Evolutionary conservation across 2,888 invertebrate species (phyloP).

Genomic region (Archips xylosteana): DNA sequence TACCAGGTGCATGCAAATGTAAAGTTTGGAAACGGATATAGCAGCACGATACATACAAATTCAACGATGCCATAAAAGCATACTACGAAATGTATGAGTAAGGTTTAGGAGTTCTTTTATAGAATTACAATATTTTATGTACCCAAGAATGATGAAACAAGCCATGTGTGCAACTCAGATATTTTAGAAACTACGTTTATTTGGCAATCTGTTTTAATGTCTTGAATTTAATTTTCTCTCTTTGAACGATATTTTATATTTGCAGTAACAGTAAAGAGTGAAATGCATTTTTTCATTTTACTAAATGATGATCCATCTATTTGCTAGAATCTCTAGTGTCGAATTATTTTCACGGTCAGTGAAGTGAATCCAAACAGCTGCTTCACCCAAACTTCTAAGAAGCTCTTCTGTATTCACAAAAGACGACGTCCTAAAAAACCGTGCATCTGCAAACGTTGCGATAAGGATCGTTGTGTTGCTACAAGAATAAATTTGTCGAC

Average conservation of each 20-base stretch:
- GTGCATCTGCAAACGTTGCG: slow-evolving; percentile 59
- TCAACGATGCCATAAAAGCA: slow-evolving; percentile 3
- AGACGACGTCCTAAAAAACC: slow-evolving; percentile 50
- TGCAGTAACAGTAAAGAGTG: not conserved
- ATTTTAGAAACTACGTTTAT: not conserved
- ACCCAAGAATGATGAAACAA: not conserved
- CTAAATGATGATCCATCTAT: not conserved
- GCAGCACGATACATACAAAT: slow-evolving; percentile 36
- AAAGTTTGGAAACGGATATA: slow-evolving; percentile 18
- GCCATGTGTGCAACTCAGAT: too few relatives aligned
- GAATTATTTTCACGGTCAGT: slow-evolving; percentile 17
- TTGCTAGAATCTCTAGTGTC: not conserved
- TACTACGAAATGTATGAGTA: not conserved
- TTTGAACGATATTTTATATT: not conserved
- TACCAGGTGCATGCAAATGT: slow-evolving; percentile 40
- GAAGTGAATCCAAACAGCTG: slow-evolving; percentile 28
- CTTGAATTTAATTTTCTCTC: not conserved
- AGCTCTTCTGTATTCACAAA: slow-evolving; percentile 41
- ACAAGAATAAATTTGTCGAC: slow-evolving; percentile 80
- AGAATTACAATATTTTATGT: not conserved
- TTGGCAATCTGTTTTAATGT: not conserved
- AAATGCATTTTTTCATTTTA: not conserved
- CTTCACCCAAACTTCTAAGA: slow-evolving; percentile 25
- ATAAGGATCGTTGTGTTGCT: slow-evolving; percentile 69
- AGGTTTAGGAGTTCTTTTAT: not conserved